Percentiles rank a stretch among this genome's conserved stretches.
Conservation (phyloP, 2,888 invertebrate genomes). For the Nephrocerus scutellatus region DNA sequence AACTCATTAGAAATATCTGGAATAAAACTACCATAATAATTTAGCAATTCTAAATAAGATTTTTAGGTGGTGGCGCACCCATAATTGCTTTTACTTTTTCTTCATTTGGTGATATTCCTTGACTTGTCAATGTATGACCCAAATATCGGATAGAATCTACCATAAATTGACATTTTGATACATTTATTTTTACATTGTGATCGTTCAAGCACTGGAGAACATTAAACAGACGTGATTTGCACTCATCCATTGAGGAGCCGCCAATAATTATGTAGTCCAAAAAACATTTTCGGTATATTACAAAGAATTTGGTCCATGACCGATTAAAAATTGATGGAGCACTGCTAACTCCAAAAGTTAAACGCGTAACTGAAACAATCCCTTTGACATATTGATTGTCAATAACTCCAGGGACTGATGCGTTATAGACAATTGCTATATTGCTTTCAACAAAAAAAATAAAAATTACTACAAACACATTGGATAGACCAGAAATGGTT, state of each 20-base stretch:
- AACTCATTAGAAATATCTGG: no score
- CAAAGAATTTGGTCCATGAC: conserved; percentile 12
- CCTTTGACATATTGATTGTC: conserved; percentile 8
- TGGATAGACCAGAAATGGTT: no score
- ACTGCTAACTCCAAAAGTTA: conserved; percentile 1
- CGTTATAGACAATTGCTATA: no score
- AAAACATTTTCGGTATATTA: conserved; percentile 1
- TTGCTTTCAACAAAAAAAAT: no score
- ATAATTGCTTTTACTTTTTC: conserved; percentile 3
- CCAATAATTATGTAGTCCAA: conserved; percentile 2
- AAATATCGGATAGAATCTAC: background rate
- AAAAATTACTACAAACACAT: no score
- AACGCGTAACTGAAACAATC: conserved; percentile 2
- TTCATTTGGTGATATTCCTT: conserved; percentile 1
- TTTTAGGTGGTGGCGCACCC: conserved; percentile 1
- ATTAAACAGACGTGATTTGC: no score
- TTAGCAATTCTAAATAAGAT: no score
- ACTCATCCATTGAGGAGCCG: no score
- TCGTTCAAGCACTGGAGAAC: no score
- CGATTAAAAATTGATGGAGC: conserved; percentile 8
- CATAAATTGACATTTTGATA: conserved; percentile 1
- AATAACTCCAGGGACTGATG: conserved; percentile 1
- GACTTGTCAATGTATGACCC: conserved; percentile 2
- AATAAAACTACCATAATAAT: no score
- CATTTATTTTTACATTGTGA: background rate